Base-by-base conservation (phyloP, 2,797 vertebrate genomes). In the Trachops cirrhosus region DNA sequence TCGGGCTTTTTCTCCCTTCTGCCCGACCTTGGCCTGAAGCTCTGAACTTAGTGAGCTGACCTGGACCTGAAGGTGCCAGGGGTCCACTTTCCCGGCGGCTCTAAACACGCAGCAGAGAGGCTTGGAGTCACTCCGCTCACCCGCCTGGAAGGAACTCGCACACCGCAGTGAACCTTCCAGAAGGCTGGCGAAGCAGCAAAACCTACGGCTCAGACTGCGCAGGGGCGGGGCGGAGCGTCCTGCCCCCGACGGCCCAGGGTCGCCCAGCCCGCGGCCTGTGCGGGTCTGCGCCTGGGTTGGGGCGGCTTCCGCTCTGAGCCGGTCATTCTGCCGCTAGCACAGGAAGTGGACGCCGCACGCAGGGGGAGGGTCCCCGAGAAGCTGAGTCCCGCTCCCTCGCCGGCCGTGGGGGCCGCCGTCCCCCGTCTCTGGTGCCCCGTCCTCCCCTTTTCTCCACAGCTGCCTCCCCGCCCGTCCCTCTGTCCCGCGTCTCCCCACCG, bases 21-120 rank as follows among this genome's bases (percentile, higher is more conserved):
- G 95, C 18, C 34, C 41, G 62, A 21, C 46, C 74, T 54, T 32
- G 94, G 71, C 94, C 96, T 97, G 95, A 97, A 96, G 80, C 95
- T 96, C 92, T 70, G 82, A 93, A 95, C 75, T 88, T 87, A 83
- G 82, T 57, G 62, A 54, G 41, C 97, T 95, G 96, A 77, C 80
- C 84, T 77, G 91, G 96, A 96, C 96, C 96, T n/a, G 37, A 93
- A 82, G 87, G 93, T 59, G 78, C 93, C 94, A 74, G 97, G 90
- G 93, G 89, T 9, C 95, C 91, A 11, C 94, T 93, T 86, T 64
- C 83, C 68, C 44, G 0, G n/a, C 70, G 41, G 57, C 95, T 91
- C 95, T 1, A 83, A 94, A 96, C 22, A 37, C 71, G 50, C 83
- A 22, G 46, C 95, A 95, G 97, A 90, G 96, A 93, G 95, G 24